phyloP scores from a whole-genome alignment of 2,113 vertebrate genomes.

The Forbesichthys papilliferus region DNA sequence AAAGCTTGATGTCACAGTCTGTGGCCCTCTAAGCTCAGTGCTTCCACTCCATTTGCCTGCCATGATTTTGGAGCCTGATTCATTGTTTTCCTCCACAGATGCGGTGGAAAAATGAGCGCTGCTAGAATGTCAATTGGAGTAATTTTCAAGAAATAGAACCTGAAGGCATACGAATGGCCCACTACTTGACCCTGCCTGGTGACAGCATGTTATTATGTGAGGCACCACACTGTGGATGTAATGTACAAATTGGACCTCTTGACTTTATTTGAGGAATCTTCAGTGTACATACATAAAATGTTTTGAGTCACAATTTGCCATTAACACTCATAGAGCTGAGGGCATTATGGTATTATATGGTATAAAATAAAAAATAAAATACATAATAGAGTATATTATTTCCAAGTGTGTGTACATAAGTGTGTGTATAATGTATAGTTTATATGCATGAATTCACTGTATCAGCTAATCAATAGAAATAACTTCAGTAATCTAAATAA shows the following conservation, averaged over 20 bases:
- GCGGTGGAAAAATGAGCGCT: not conserved
- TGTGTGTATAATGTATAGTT: too few relatives aligned
- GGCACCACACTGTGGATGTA: not conserved
- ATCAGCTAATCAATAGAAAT: too few relatives aligned
- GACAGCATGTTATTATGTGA: not conserved
- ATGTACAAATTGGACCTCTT: not conserved
- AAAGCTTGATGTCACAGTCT: slow-evolving; percentile 42
- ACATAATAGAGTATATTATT: too few relatives aligned
- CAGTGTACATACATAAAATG: too few relatives aligned
- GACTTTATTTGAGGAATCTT: not conserved
- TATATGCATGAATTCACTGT: too few relatives aligned
- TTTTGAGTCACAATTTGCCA: too few relatives aligned
- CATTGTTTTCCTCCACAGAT: not conserved
- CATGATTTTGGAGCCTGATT: slow-evolving; percentile 36
- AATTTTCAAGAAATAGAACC: not conserved
- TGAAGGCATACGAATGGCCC: not conserved
- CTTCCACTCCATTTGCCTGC: slow-evolving; percentile 28
- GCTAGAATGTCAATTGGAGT: not conserved
- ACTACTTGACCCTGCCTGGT: not conserved
- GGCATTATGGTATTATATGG: too few relatives aligned
- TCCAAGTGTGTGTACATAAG: too few relatives aligned
- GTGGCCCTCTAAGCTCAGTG: slow-evolving; percentile 33
- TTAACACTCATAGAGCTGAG: too few relatives aligned
- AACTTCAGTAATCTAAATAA: too few relatives aligned
- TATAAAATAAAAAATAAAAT: too few relatives aligned